Evolutionary conservation across 2,113 vertebrate species (phyloP).

Genomic region (Sturnira hondurensis): DNA sequence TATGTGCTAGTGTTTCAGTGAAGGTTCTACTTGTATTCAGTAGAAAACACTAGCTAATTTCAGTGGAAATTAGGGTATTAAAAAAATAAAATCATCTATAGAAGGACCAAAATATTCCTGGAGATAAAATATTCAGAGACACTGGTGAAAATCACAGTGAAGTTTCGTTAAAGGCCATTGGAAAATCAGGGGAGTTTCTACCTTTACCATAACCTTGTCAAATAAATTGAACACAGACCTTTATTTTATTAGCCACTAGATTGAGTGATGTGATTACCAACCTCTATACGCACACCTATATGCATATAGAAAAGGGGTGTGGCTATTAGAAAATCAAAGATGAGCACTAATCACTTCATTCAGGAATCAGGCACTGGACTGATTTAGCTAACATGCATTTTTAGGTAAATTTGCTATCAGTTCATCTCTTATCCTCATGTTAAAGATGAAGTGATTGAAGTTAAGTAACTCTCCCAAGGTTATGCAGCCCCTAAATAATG

Average conservation of each 20-base stretch:
- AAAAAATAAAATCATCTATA: background rate
- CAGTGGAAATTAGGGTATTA: background rate
- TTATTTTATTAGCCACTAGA: background rate
- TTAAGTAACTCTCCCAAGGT: conserved; percentile 21
- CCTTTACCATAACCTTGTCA: background rate
- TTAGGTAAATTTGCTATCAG: background rate
- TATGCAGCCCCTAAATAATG: background rate
- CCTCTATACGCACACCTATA: background rate
- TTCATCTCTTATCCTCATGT: background rate
- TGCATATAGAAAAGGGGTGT: background rate
- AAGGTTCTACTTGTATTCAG: background rate
- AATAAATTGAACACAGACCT: background rate
- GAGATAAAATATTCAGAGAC: background rate
- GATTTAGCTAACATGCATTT: background rate
- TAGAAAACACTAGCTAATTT: background rate
- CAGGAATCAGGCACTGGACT: background rate
- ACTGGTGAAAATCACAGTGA: background rate
- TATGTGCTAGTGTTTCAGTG: background rate
- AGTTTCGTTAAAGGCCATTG: background rate
- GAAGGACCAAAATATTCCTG: background rate
- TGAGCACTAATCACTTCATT: background rate
- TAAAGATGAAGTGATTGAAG: conserved; percentile 5
- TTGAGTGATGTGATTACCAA: background rate
- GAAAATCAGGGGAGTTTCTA: background rate
- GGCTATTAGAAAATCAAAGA: background rate